Percentiles rank a stretch among this genome's conserved stretches.
phyloP scores from a whole-genome alignment of 2,797 vertebrate genomes.

The Lycodopsis pacificus region DNA sequence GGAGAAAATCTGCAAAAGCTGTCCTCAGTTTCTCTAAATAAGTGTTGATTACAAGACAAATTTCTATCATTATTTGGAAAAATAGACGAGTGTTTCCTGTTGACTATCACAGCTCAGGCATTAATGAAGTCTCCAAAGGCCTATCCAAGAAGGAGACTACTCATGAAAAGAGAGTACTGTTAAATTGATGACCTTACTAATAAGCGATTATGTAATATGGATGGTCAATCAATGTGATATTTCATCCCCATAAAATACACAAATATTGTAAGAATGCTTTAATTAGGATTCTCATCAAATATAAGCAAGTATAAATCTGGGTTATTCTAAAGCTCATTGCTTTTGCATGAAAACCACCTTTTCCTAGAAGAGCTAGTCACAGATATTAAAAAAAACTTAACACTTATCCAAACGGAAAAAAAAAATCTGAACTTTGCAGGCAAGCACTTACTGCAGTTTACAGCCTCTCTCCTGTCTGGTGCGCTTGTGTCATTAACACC shows the following conservation, averaged over 20 bases:
- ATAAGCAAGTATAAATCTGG: background rate
- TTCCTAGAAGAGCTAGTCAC: background rate
- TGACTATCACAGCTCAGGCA: constrained; percentile 9
- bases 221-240: background rate
- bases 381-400: background rate
- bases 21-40: constrained; percentile 28
- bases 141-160: background rate
- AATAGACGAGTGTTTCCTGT: constrained; percentile 30
- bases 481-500: constrained; percentile 50
- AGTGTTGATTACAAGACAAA: constrained; percentile 48
- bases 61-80: constrained; percentile 49
- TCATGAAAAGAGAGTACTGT: background rate
- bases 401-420: background rate
- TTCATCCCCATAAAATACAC: background rate
- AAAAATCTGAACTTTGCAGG: constrained; percentile 1
- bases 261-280: background rate
- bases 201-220: background rate
- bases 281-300: background rate
- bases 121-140: background rate
- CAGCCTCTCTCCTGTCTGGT: constrained; percentile 35
- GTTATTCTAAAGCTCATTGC: background rate
- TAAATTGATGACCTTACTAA: background rate
- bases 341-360: background rate
- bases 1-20: constrained; percentile 25
- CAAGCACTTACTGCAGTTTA: constrained; percentile 23